Conservation (phyloP, 2,113 vertebrate species). For the Neolamprologus hecqui region DNA sequence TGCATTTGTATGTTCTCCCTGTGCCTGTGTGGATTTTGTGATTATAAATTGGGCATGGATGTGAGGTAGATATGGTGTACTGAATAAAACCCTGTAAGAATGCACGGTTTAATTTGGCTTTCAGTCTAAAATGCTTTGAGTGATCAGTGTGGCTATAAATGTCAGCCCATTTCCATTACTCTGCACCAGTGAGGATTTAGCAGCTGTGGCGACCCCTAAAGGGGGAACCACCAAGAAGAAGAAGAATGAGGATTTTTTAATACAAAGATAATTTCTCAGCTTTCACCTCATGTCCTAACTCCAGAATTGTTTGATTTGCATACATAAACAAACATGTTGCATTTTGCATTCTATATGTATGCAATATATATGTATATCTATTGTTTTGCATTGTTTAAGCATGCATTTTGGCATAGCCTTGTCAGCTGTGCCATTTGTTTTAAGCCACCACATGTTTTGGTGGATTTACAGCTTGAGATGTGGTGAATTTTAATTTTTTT, state of each 20-base stretch:
- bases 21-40: not conserved
- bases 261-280: not conserved
- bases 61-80: not conserved
- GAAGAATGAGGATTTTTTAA: not conserved
- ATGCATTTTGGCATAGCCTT: not conserved
- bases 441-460: not conserved
- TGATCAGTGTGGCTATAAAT: not conserved
- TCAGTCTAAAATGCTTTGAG: not conserved
- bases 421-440: not conserved
- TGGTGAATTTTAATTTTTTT: not conserved
- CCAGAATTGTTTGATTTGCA: not conserved
- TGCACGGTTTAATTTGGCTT: not conserved
- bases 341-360: not conserved
- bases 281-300: not conserved
- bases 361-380: not conserved
- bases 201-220: not conserved
- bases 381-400: not conserved
- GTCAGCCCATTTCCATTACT: not conserved
- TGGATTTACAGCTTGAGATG: not conserved
- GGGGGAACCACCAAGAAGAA: not conserved
- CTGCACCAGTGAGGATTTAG: not conserved
- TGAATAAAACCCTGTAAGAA: not conserved
- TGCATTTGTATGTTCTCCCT: not conserved
- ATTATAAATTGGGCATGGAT: not conserved
- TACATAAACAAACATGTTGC: not conserved